Evolutionary conservation across 2,113 vertebrate genomes (phyloP).

Genomic region (Elaphurus davidianus): DNA sequence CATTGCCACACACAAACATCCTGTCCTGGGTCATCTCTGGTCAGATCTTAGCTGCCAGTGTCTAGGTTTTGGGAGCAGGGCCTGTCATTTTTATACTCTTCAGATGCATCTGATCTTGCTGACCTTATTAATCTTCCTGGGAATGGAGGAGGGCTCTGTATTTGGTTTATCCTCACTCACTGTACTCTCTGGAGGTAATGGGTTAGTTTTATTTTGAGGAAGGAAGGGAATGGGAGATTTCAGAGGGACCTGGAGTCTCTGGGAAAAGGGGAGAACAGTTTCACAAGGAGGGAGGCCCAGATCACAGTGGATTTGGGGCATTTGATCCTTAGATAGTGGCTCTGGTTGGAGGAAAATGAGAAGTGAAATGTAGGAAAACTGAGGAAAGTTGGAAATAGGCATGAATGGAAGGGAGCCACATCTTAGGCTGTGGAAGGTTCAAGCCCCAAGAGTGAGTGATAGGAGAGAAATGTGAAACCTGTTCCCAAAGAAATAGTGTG

Average conservation of each 20-base stretch:
- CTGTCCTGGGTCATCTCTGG: neutral
- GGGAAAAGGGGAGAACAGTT: neutral
- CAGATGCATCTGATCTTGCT: neutral
- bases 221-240: neutral
- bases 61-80: neutral
- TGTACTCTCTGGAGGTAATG: neutral
- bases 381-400: neutral
- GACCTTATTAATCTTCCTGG: neutral
- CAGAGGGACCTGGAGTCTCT: neutral
- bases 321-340: neutral
- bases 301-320: neutral
- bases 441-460: neutral
- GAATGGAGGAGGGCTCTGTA: neutral
- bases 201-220: neutral
- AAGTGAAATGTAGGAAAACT: neutral
- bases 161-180: neutral
- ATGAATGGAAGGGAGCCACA: neutral
- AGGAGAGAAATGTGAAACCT: neutral
- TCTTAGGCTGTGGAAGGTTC: neutral
- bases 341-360: neutral
- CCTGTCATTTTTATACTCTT: neutral
- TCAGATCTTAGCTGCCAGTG: neutral
- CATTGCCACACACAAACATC: neutral
- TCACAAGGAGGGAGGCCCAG: neutral
- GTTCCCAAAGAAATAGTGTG: neutral